Evolutionary conservation across 2,113 vertebrate species (phyloP), one percentile per base, ranked within the genome.

Genomic region (Coregonus clupeaformis): DNA sequence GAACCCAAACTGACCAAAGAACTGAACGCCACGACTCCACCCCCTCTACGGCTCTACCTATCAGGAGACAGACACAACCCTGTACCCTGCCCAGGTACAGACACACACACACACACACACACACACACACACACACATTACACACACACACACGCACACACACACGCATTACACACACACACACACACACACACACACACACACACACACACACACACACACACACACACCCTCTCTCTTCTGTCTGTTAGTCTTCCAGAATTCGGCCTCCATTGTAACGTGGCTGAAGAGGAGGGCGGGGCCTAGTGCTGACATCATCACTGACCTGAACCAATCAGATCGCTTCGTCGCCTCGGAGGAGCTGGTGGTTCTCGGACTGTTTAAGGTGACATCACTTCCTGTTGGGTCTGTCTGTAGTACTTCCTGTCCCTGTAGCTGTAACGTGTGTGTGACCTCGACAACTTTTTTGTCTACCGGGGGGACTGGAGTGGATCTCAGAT

Each of bases 271-370:
- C 11, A 95, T 99, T 80, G 74, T 96, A 47, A 95, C 94, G 1
- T 98, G 96, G 96, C 79, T 98, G 71, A 93, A 92, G 83, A 94
- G 96, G 89, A 93, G 94, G 88, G 92, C 87, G 3, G 96, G 96
- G 25, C 89, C 90, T 5, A 94, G 92, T 63, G 82, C 90, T 5
- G 89, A 93, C 80, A 81, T 94, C 74, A 90, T 98, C 75, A 88
- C 89, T 59, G 89, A 93, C 65, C 85, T 92, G 0, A 85, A 83
- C 59, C 89, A 95, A 78, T 85, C 90, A 77, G 90, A 92, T 59
- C 69, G 77, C 3, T 91, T 93, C 63, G 82, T 91, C 71, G 82
- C 73, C 24, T 83, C 90, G 60, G 93, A 93, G 1, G 91, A 95
- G 18, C 75, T 97, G 77, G 91, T 88, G 36, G 94, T 97, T 74